A percentile compares a stretch with the other conserved stretches of the same genome.
Conservation (phyloP, 2,797 vertebrate genomes). For the Dallia pectoralis region DNA sequence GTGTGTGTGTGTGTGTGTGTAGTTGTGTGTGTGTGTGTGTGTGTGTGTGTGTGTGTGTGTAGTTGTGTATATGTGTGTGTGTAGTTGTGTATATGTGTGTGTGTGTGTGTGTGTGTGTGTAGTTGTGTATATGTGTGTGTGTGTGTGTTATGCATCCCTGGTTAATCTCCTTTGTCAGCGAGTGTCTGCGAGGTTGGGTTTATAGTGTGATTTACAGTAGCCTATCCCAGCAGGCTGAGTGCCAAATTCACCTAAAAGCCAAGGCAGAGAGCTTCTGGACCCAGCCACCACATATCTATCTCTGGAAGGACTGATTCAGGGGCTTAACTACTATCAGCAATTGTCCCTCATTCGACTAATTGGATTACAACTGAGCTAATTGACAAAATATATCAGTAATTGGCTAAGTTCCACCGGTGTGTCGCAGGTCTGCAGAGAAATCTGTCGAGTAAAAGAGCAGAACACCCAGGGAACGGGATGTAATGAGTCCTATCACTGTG, state of each 20-base stretch:
- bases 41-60: neutral
- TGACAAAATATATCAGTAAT: neutral
- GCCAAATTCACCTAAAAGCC: constrained; percentile 18
- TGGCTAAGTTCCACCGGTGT: neutral
- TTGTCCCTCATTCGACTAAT: neutral
- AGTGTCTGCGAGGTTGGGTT: constrained; percentile 25
- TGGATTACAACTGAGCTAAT: neutral
- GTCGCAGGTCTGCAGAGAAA: neutral
- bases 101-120: too few species aligned
- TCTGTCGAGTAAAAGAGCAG: neutral
- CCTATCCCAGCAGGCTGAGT: constrained; percentile 24
- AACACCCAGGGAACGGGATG: neutral
- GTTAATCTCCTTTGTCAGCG: constrained; percentile 41
- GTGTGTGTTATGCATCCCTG: constrained; percentile 19
- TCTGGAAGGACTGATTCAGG: neutral
- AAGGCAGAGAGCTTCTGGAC: constrained; percentile 8
- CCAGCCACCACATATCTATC: neutral
- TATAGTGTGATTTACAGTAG: constrained; percentile 28
- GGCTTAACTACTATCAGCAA: neutral
- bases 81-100: too few species aligned
- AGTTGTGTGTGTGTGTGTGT: neutral
- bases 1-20: neutral
- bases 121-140: too few species aligned
- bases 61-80: too few species aligned
- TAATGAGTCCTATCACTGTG: neutral